These are phyloP conservation scores for Dinomys branickii DNA, from an alignment of 2,113 vertebrate genomes.

Conservation along the genomic window DNA sequence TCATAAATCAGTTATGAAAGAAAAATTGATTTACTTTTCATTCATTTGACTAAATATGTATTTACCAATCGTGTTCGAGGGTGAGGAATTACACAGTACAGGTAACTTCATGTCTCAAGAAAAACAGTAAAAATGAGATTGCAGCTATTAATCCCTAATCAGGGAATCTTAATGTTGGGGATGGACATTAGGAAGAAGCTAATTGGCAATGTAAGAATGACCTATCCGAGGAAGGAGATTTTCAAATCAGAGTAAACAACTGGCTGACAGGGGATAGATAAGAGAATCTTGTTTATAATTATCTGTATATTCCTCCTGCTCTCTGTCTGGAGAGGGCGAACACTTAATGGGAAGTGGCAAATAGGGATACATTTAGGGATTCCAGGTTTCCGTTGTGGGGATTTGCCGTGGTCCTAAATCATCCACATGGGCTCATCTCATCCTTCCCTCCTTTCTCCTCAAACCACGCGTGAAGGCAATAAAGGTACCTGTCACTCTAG, in stretches of 20 bases:
- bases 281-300: not conserved
- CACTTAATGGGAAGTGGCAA: not conserved
- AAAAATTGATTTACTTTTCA: slow-evolving; percentile 46
- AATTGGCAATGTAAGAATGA: slow-evolving; percentile 71
- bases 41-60: slow-evolving; percentile 45
- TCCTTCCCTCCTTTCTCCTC: slow-evolving; percentile 7
- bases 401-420: slow-evolving; percentile 56
- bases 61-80: slow-evolving; percentile 23
- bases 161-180: slow-evolving; percentile 70
- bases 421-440: not conserved
- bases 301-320: not conserved
- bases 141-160: slow-evolving; percentile 71
- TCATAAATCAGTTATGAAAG: slow-evolving; percentile 54
- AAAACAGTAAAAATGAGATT: slow-evolving; percentile 52
- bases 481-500: slow-evolving; percentile 54
- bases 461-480: slow-evolving; percentile 39
- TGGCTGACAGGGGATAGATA: slow-evolving; percentile 66
- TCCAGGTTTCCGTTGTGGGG: slow-evolving; percentile 24
- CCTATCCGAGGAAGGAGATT: slow-evolving; percentile 29
- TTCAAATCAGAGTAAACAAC: slow-evolving; percentile 73
- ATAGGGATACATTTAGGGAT: slow-evolving; percentile 3
- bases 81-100: slow-evolving; percentile 36
- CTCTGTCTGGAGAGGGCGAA: not conserved
- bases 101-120: not conserved
- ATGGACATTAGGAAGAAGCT: slow-evolving; percentile 61